Evolutionary conservation across 2,888 invertebrate genomes (phyloP), one percentile per base, ranked within the genome.

Genomic region (Ectropis crepuscularia): DNA sequence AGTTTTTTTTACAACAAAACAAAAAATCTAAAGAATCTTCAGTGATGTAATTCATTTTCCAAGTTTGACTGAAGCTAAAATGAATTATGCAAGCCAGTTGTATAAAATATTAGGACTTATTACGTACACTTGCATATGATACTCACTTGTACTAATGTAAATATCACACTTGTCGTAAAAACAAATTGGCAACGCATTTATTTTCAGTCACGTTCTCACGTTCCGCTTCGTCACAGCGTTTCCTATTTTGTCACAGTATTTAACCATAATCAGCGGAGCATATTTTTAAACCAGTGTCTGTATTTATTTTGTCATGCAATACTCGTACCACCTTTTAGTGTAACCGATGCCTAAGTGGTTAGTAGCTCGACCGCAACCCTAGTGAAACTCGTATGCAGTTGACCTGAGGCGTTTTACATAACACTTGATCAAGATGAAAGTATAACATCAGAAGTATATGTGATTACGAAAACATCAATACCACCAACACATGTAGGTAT

Each of bases 241-340:
- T 62, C 43, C 57, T 41, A 16, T 61, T 61, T 50, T 57, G 62
- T 57, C 57, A 57, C 57, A 53, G 51, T 46, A 42, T 57, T 63
- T 63, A 57, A 48, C 47, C 11, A 49, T 11, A 49, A 42, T 58
- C 43, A 45, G 41, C 41, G 51, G 41, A 41, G 51, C 51, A 42
- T 51, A 51, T 28, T 51, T 51, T 42, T 42, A 42, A 51, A 45
- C 53, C 9, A 43, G 37, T n/a, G 41, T 45, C 39, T 37, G 36
- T 43, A 36, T 49, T 59, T 46, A 46, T 57, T 64, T 60, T 41
- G 47, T 51, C 50, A 55, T 50, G 59, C 51, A 55, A 63, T 46
- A 12, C 16, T 28, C 16, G 16, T 28, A 28, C 39, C 42, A 63
- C 28, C 48, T 49, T 42, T 42, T 42, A 6, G 10, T 53, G 49